Evolutionary conservation across 2,797 vertebrate genomes (phyloP), one percentile per base, ranked within the genome.

Genomic region (Halcyon leucocephala): DNA sequence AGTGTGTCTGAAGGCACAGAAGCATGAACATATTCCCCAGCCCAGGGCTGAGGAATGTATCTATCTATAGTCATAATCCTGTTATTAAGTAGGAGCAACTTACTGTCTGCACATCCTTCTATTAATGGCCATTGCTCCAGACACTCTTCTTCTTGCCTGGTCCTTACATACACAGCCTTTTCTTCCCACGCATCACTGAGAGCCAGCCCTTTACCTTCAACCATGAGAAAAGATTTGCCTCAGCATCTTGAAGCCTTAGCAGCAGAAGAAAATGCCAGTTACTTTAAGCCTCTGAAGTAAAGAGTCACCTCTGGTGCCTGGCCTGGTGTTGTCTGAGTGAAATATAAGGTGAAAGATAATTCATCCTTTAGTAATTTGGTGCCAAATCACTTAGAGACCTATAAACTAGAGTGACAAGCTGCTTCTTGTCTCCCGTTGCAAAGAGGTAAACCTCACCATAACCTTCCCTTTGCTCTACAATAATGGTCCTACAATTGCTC

Each of bases 271-370:
- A 84, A 85, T 49, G 12, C 15, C 12, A 8, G 10, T 52, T 67
- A 25, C 55, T 80, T 92, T 18, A 77, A 55, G 24, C 41, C 25
- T 89, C 71, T 54, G 39, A 80, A 60, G 66, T 64, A 90, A 89
- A 73, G 24, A 82, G 31, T 64, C 42, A 37, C 80, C 9, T 3
- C 55, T 71, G 73, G 20, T 29, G 37, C 55, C 80, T 87, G 60
- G 41, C 37, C 46, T 80, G 55, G 10, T 62, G 42, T 22, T 48
- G 6, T 69, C 66, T 62, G 51, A 77, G 64, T 31, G 37, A 93
- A 92, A 94, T 46, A 74, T 12, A 71, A 65, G 57, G 41, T 85
- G 93, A 94, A 95, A 85, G 61, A 85, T 39, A 82, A 83, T 61
- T 92, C 51, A 44, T 89, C 76, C 52, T 94, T 83, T 55, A 48